Evolutionary conservation across 2,113 vertebrate species (phyloP), one percentile per base, ranked within the genome.

Genomic region (Aldabrachelys gigantea): DNA sequence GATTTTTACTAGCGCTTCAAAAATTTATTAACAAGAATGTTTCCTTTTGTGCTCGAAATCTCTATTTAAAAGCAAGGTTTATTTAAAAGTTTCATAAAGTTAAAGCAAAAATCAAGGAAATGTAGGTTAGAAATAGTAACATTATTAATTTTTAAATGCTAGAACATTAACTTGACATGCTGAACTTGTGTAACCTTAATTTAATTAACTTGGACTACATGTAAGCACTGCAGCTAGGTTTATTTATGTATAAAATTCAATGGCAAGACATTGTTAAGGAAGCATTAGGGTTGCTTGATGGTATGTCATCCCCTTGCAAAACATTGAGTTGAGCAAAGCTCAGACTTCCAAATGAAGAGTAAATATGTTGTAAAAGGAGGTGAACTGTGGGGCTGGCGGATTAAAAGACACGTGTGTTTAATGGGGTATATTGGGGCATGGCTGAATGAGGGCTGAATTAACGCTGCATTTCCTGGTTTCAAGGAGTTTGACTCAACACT

Each of bases 1-100:
- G 10, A 1, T 5, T 65, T 96, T n/a, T 83, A 81, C 5, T 8
- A 0, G 0, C 10, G 52, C 14, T 56, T n/a, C 8, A 1, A 21
- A 21, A 31, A 85, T 27, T 27, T 10, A 1, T 88, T 59, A 50
- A 25, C 29, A 47, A 62, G 13, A 19, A 22, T 24, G 3, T 31
- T 79, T 62, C 44, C 6, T 38, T 50, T 62, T 82, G 22, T 56
- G 50, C 16, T 50, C 1, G 22, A 1, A 11, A 38, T 62, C 82
- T 88, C 4, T n/a, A n/a, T 62, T 38, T 49, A 59, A 35, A 56
- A 41, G 5, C 38, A 82, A 57, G 27, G 0, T 35, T 41, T 76
- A 56, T 80, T 56, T 6, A 93, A 53, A 82, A 56, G 3, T 24
- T 87, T 53, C 10, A 59, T 4, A 11, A 56, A 84, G 11, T 49